phyloP scores from a whole-genome alignment of 2,888 invertebrate genomes.

The Pherbina coryleti region DNA sequence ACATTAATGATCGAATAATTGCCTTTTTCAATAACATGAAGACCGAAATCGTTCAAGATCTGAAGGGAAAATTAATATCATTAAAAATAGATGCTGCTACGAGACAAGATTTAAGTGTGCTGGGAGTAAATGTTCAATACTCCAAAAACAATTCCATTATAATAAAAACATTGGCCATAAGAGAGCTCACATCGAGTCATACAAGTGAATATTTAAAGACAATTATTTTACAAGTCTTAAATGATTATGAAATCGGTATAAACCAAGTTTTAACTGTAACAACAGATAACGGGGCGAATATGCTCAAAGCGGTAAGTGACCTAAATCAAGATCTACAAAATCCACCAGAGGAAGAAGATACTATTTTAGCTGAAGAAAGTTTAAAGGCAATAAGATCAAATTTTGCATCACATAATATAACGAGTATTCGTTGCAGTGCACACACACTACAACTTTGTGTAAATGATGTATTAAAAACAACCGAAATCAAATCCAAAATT shows the following conservation, averaged over 20 bases:
- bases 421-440: slow-evolving; percentile 33
- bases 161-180: slow-evolving; percentile 45
- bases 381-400: slow-evolving; percentile 26
- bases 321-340: slow-evolving; percentile 35
- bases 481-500: slow-evolving; percentile 35
- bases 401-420: slow-evolving; percentile 35
- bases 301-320: slow-evolving; percentile 37
- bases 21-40: slow-evolving; percentile 39
- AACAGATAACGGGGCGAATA: slow-evolving; percentile 42
- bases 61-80: slow-evolving; percentile 42
- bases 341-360: not conserved
- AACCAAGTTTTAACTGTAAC: slow-evolving; percentile 46
- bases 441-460: slow-evolving; percentile 45
- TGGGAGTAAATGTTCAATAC: slow-evolving; percentile 45
- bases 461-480: slow-evolving; percentile 31
- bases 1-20: slow-evolving; percentile 41
- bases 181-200: slow-evolving; percentile 40
- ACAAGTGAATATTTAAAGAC: slow-evolving; percentile 44
- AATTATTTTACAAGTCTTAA: slow-evolving; percentile 41
- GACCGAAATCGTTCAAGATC: slow-evolving; percentile 35
- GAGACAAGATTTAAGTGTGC: slow-evolving; percentile 36
- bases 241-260: slow-evolving; percentile 42
- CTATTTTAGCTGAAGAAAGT: slow-evolving; percentile 13
- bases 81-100: slow-evolving; percentile 47
- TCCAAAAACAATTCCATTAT: slow-evolving; percentile 39